Conservation (phyloP, 1,140 invertebrate genomes). For the Melitaea cinxia region DNA sequence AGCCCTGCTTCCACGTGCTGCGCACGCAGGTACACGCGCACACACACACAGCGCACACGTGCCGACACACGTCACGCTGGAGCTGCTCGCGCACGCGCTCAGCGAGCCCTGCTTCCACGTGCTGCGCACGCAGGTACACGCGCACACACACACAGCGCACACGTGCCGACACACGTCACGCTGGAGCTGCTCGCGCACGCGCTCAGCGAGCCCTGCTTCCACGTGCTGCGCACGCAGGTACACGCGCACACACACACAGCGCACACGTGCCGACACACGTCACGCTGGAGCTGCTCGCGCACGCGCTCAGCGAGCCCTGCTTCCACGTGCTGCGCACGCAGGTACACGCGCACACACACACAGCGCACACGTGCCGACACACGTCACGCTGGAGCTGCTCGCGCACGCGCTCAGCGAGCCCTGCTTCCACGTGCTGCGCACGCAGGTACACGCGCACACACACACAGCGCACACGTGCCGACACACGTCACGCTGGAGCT, state of each 20-base stretch:
- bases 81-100: slow-evolving; percentile 94
- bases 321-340: slow-evolving; percentile 91
- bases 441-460: slow-evolving; percentile 95
- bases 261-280: slow-evolving; percentile 94
- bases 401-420: slow-evolving; percentile 87
- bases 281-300: slow-evolving; percentile 92
- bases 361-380: slow-evolving; percentile 95
- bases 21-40: no score
- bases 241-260: slow-evolving; percentile 89
- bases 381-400: slow-evolving; percentile 86
- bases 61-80: slow-evolving; percentile 90
- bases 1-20: slow-evolving; percentile 96
- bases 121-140: slow-evolving; percentile 91
- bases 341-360: slow-evolving; percentile 93
- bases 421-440: slow-evolving; percentile 88
- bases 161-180: slow-evolving; percentile 89
- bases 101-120: slow-evolving; percentile 96
- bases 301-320: slow-evolving; percentile 92
- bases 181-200: slow-evolving; percentile 95
- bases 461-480: slow-evolving; percentile 91
- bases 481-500: slow-evolving; percentile 93
- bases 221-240: slow-evolving; percentile 89
- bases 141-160: no score
- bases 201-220: slow-evolving; percentile 95
- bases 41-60: no score